Evolutionary conservation across 92 coral and sea anemone genomes (phyloP).

Genomic region (Palythoa heliodiscus): DNA sequence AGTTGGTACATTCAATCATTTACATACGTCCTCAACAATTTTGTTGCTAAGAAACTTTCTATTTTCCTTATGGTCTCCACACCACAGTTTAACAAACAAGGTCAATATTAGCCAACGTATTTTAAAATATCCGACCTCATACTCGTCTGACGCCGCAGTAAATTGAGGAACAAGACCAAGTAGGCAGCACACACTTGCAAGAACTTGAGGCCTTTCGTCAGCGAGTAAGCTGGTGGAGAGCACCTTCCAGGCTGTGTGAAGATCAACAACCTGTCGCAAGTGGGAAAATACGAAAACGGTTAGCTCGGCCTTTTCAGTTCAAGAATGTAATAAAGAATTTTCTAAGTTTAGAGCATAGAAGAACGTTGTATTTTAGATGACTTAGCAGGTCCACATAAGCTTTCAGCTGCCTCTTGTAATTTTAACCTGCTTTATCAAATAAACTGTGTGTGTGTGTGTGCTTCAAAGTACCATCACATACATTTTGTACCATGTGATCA

Average conservation of each 20-base stretch:
- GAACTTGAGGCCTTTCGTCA: slow-evolving; percentile 77
- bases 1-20: too few species aligned
- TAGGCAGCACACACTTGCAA: slow-evolving; percentile 76
- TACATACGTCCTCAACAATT: too few species aligned
- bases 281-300: background rate
- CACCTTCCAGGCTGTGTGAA: slow-evolving; percentile 86
- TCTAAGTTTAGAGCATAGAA: too few species aligned
- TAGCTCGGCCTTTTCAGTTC: too few species aligned
- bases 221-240: slow-evolving; percentile 67
- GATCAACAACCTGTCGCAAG: slow-evolving; percentile 76
- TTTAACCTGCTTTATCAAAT: too few species aligned
- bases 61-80: background rate
- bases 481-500: too few species aligned
- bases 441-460: too few species aligned
- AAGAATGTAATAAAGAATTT: too few species aligned
- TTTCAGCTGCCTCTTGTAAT: too few species aligned
- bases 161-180: slow-evolving; percentile 76
- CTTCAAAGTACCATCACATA: too few species aligned
- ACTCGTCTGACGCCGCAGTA: slow-evolving; percentile 67
- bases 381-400: too few species aligned
- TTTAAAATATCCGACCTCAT: slow-evolving; percentile 59
- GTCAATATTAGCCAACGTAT: background rate
- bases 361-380: too few species aligned
- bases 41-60: background rate
- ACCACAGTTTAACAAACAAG: background rate